These are phyloP conservation scores for Vimba vimba DNA, from an alignment of 2,113 vertebrate species.

Conservation along the genomic window DNA sequence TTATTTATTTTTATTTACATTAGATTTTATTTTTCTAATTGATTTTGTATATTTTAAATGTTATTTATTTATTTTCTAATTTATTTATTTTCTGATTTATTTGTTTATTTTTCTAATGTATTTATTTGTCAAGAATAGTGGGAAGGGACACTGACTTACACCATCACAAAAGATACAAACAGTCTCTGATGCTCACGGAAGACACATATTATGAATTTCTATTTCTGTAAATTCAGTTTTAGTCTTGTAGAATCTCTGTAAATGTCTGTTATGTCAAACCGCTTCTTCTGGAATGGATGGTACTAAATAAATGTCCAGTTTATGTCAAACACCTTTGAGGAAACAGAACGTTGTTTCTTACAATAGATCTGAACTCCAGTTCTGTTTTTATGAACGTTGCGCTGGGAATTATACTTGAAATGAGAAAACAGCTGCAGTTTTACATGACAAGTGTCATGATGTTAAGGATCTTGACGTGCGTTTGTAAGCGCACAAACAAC, in stretches of 20 bases:
- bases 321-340: no score
- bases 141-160: no score
- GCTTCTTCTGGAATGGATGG: no score
- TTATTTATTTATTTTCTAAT: no score
- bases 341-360: no score
- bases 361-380: neutral
- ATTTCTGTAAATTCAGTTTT: neutral
- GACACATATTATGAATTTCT: neutral
- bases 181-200: no score
- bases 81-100: neutral
- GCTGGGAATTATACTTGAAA: neutral
- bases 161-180: no score
- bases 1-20: neutral
- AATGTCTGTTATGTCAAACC: no score
- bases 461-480: neutral
- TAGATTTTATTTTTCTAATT: neutral
- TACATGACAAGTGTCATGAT: conserved; percentile 12
- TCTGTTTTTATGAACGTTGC: neutral
- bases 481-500: neutral
- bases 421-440: neutral
- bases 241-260: no score
- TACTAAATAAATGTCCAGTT: no score
- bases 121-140: no score
- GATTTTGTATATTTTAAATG: neutral
- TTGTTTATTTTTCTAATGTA: neutral